phyloP scores from a whole-genome alignment of 2,113 vertebrate genomes.

The Forbesichthys papilliferus region DNA sequence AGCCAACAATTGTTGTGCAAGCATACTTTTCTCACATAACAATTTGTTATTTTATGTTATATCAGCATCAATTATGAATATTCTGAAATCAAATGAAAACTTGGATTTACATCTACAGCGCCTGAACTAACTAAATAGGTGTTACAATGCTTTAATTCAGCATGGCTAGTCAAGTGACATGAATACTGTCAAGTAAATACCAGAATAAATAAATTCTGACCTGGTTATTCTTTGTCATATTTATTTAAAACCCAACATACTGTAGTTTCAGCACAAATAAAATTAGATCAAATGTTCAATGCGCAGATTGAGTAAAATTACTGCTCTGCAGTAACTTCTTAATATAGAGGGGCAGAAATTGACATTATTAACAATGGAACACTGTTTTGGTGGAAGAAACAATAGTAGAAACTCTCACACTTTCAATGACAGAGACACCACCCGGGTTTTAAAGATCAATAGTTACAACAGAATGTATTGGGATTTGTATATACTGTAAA shows the following conservation, averaged over 20 bases:
- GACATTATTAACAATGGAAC: slow-evolving; percentile 54
- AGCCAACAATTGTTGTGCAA: background rate
- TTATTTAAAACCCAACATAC: slow-evolving; percentile 70
- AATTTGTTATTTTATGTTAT: too few species aligned
- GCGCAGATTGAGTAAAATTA: slow-evolving; percentile 52
- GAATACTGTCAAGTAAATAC: too few species aligned
- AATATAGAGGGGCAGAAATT: slow-evolving; percentile 15
- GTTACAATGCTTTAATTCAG: background rate
- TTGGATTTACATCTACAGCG: too few species aligned
- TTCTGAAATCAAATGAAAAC: background rate
- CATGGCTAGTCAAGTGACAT: background rate
- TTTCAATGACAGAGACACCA: slow-evolving; percentile 14
- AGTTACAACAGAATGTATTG: slow-evolving; percentile 15
- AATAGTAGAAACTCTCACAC: slow-evolving; percentile 21
- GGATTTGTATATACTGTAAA: slow-evolving; percentile 15
- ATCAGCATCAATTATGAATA: background rate
- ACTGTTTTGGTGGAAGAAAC: slow-evolving; percentile 23
- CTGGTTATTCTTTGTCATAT: slow-evolving; percentile 24
- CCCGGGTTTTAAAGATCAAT: slow-evolving; percentile 24
- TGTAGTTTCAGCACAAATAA: slow-evolving; percentile 59
- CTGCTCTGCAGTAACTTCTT: slow-evolving; percentile 31
- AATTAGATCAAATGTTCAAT: slow-evolving; percentile 44
- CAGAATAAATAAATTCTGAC: background rate
- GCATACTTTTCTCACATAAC: background rate
- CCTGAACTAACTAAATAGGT: too few species aligned